Evolutionary conservation across 2,113 vertebrate genomes (phyloP).

Genomic region (Sturnira hondurensis): DNA sequence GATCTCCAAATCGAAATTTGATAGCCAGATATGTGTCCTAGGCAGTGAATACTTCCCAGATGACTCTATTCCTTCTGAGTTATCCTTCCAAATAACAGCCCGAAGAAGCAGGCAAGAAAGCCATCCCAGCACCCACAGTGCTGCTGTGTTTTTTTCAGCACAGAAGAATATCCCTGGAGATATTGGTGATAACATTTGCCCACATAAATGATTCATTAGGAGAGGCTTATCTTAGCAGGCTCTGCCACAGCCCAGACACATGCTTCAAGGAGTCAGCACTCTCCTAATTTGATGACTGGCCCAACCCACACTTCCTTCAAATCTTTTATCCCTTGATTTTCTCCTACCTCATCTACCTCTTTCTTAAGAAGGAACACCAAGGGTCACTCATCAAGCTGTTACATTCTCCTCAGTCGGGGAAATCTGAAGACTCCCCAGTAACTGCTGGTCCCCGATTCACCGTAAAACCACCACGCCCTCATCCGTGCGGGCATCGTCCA

Average conservation of each 20-base stretch:
- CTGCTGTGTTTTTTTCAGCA: not conserved
- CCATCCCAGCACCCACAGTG: not conserved
- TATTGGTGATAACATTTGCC: not conserved
- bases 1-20: constrained; percentile 20
- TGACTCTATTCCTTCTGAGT: not conserved
- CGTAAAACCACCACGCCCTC: not conserved
- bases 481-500: not conserved
- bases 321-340: not conserved
- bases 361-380: constrained; percentile 26
- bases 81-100: constrained; percentile 20
- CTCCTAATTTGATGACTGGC: not conserved
- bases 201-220: constrained; percentile 15
- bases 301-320: not conserved
- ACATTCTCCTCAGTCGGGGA: not conserved
- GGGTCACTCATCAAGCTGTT: not conserved
- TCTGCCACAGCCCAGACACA: not conserved
- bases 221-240: not conserved
- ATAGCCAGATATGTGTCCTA: not conserved
- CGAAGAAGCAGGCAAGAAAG: not conserved
- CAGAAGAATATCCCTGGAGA: not conserved
- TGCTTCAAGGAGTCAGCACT: constrained; percentile 9
- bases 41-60: not conserved
- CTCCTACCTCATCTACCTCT: not conserved
- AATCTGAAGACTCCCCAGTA: not conserved
- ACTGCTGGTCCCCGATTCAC: not conserved